These are phyloP conservation scores for Leuctra nigra DNA, from an alignment of 2,888 invertebrate species.

Conservation along the genomic window DNA sequence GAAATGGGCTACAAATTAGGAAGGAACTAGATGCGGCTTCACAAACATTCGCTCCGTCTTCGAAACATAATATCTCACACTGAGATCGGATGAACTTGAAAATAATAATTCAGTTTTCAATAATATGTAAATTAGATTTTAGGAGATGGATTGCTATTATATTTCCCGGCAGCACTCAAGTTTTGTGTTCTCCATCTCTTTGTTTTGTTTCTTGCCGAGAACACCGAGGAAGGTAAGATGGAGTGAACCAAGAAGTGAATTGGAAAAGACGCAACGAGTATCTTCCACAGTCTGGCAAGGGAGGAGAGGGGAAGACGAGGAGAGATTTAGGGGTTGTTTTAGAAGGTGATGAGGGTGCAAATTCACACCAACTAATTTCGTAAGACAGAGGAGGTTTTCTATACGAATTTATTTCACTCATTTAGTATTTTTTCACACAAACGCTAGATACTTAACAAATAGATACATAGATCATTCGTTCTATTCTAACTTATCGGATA, in stretches of 20 bases:
- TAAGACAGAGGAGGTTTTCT: background rate
- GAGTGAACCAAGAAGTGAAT: slow-evolving; percentile 14
- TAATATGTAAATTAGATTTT: slow-evolving; percentile 5
- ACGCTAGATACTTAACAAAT: too few relatives aligned
- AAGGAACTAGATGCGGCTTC: slow-evolving; percentile 6
- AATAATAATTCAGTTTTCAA: background rate
- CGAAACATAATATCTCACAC: background rate
- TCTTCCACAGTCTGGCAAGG: background rate
- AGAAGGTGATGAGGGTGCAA: slow-evolving; percentile 13
- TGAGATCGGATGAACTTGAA: background rate
- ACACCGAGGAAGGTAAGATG: slow-evolving; percentile 5
- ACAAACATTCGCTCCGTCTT: too few relatives aligned
- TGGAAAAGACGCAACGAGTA: slow-evolving; percentile 12
- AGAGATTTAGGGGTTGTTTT: background rate
- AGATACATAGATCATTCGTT: too few relatives aligned
- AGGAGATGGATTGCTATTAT: background rate
- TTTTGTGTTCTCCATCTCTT: slow-evolving; percentile 1
- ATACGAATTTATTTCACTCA: background rate
- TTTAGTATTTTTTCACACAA: too few relatives aligned
- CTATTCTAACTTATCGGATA: too few relatives aligned
- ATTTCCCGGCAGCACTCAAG: background rate
- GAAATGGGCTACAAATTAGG: slow-evolving; percentile 13
- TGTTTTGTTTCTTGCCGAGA: slow-evolving; percentile 3
- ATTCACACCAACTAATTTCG: slow-evolving; percentile 10
- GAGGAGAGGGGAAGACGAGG: background rate